Evolutionary conservation across 2,888 invertebrate genomes (phyloP).

Genomic region (Slavum lentiscoides): DNA sequence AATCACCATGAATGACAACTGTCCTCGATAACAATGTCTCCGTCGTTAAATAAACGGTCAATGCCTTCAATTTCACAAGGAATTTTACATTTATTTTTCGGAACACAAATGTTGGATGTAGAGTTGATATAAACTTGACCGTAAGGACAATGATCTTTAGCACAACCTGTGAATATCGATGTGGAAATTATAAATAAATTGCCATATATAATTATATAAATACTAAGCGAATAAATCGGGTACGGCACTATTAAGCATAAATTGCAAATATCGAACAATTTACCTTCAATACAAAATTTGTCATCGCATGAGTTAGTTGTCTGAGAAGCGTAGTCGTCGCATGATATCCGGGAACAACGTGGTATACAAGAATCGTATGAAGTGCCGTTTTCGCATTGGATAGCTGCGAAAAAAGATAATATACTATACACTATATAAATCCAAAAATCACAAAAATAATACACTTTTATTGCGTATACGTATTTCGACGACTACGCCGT

Average conservation of each 20-base stretch:
- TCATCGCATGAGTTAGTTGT: constrained; percentile 41
- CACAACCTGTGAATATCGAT: constrained; percentile 66
- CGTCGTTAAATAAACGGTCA: constrained; percentile 67
- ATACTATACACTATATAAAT: too few species aligned
- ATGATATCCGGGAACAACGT: constrained; percentile 81
- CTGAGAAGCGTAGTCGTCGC: constrained; percentile 74
- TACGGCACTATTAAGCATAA: too few species aligned
- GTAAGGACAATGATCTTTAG: constrained; percentile 72
- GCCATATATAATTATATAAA: not conserved
- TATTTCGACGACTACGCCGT: too few species aligned
- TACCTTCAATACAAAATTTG: constrained; percentile 74
- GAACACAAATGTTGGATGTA: constrained; percentile 73
- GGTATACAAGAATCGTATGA: constrained; percentile 80
- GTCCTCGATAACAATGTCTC: constrained; percentile 75
- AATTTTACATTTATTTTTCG: constrained; percentile 71
- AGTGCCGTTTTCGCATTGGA: constrained; percentile 83
- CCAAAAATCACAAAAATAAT: too few species aligned
- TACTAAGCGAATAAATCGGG: too few species aligned
- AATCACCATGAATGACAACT: constrained; percentile 76
- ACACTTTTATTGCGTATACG: too few species aligned
- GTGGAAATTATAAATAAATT: not conserved
- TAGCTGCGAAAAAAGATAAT: constrained; percentile 71
- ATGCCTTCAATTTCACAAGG: constrained; percentile 63
- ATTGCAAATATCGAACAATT: constrained; percentile 50
- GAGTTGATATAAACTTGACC: constrained; percentile 75